Evolutionary conservation across 2,113 vertebrate genomes (phyloP).

Genomic region (Rostratula benghalensis): DNA sequence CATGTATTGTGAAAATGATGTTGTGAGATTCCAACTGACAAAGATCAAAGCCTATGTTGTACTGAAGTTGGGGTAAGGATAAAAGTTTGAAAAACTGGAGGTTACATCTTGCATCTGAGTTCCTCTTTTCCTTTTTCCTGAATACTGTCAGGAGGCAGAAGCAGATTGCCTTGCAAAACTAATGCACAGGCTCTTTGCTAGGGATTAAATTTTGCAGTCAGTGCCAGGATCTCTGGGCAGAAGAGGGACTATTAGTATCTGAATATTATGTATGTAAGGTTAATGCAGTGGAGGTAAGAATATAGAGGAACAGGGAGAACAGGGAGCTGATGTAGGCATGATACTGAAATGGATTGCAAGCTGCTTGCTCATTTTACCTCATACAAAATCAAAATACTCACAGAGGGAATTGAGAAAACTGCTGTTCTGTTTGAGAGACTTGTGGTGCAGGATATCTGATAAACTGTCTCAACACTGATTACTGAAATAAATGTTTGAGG

Average conservation of each 20-base stretch:
- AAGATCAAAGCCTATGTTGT: not conserved
- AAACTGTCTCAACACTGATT: not conserved
- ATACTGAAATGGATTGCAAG: not conserved
- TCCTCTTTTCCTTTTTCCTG: not conserved
- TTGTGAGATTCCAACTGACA: not conserved
- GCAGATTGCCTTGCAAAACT: not conserved
- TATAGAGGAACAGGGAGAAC: not conserved
- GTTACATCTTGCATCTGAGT: not conserved
- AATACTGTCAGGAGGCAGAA: not conserved
- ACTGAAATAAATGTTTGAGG: not conserved
- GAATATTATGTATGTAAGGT: not conserved
- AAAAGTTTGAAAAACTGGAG: not conserved
- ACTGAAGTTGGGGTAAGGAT: not conserved
- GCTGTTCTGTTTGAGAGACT: not conserved
- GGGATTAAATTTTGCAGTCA: not conserved
- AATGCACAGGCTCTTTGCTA: not conserved
- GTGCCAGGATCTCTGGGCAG: not conserved
- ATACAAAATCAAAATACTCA: not conserved
- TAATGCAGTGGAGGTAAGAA: not conserved
- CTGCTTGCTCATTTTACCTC: not conserved
- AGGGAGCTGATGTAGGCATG: not conserved
- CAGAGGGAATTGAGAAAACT: not conserved
- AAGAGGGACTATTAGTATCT: not conserved
- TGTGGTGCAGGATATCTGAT: not conserved
- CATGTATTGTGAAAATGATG: rapidly evolving